Base-by-base conservation (phyloP, 1,140 invertebrate species). In the Drosophila ogumai region DNA sequence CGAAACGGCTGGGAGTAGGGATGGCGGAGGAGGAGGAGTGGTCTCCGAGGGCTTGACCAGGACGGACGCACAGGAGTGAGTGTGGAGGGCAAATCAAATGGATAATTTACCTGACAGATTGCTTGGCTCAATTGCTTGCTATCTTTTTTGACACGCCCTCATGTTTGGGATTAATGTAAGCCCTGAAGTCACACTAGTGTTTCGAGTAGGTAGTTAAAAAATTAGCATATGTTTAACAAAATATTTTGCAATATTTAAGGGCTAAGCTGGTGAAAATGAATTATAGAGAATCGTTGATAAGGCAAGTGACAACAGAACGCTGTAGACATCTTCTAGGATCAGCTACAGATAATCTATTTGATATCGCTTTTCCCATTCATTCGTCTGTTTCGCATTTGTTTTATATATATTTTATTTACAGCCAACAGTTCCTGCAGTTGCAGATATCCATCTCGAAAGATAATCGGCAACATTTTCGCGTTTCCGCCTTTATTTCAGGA, bases 71-170 rank as follows among this genome's bases (percentile, higher is more conserved):
- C 22, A 44, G 71, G 67, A 9, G 15, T 25, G 22, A 9, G 31
- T 34, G 31, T 32, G 54, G 71, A 47, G 50, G 75, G 54, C 76
- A 87, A 87, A 82, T 87, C 67, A 82, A 77, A 81, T 63, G 68
- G 44, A 69, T 87, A 74, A 88, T 82, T 87, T 82, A 77, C 54
- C 58, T 65, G 71, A 65, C 63, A 65, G 38, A 64, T 61, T 60
- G 55, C 36, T 61, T 38, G 32, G 12, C 59, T 61, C 22, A 36
- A 61, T 34, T 50, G 31, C 9, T 32, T 3, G 25, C 44, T 9
- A 61, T 31, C 22, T 28, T 43, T 28, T 44, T 28, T 43, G 55
- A 40, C 55, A 57, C 6, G 12, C 22, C 12, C 55, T 43, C 22
- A 57, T 60, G 32, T 28, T 13, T 12, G 46, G 22, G 15, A 28